Percentiles rank a stretch among this genome's conserved stretches.
These are phyloP conservation scores for Melozone crissalis DNA, from an alignment of 2,113 vertebrate genomes.

Conservation along the genomic window DNA sequence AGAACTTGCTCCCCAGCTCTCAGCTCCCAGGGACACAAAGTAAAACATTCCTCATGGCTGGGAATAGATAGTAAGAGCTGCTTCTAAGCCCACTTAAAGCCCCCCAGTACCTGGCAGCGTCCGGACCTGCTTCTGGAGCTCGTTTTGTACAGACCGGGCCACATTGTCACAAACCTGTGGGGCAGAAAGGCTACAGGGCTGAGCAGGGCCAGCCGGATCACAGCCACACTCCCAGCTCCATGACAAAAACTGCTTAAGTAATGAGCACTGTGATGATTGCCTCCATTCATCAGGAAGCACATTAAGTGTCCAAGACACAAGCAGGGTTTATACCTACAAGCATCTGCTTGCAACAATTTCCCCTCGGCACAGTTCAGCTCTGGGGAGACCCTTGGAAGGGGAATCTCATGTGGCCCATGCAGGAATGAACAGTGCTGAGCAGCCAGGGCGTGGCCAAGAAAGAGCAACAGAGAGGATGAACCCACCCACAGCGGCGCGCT, in stretches of 20 bases:
- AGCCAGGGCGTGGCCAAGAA: not conserved
- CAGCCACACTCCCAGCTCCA: fast-evolving
- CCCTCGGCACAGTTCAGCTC: fast-evolving
- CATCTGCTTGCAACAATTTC: not conserved
- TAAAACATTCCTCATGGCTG: fast-evolving
- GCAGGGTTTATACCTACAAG: not conserved
- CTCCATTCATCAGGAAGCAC: not conserved
- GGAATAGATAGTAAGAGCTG: fast-evolving
- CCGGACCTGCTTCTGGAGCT: constrained; percentile 58
- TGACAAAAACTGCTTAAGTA: not conserved
- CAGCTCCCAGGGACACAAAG: not conserved
- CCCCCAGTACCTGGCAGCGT: constrained; percentile 70
- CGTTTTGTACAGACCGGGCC: not conserved
- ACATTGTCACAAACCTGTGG: constrained; percentile 64
- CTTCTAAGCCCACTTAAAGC: fast-evolving
- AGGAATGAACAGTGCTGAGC: not conserved
- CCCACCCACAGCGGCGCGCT: too few relatives aligned
- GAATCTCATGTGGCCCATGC: too few relatives aligned
- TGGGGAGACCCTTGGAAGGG: too few relatives aligned
- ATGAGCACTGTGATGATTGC: not conserved
- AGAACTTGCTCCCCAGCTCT: not conserved
- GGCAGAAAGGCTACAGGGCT: not conserved
- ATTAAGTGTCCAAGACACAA: not conserved
- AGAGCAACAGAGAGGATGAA: not conserved
- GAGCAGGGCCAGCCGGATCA: fast-evolving